phyloP scores from a whole-genome alignment of 2,797 vertebrate species.

The Odontamblyopus lacepedii region DNA sequence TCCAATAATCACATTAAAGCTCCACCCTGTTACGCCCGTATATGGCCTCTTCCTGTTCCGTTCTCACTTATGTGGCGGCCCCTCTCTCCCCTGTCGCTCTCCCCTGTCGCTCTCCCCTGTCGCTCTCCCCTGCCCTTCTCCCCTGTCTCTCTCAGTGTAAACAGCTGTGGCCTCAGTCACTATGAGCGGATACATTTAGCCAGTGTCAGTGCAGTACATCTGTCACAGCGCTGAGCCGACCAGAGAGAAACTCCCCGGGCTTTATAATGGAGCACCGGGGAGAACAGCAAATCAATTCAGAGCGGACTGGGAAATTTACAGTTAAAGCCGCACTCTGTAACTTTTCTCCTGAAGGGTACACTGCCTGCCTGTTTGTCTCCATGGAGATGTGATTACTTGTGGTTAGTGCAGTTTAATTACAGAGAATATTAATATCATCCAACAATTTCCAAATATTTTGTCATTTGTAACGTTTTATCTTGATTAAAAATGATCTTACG shows the following conservation, averaged over 20 bases:
- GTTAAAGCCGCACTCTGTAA: neutral
- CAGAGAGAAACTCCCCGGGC: neutral
- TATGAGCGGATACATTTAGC: constrained; percentile 12
- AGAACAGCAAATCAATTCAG: neutral
- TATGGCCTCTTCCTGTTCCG: constrained; percentile 1
- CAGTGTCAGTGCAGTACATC: constrained; percentile 23
- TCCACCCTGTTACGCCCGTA: too few species aligned
- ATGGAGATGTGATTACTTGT: too few species aligned
- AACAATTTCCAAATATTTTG: too few species aligned
- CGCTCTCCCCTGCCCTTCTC: neutral
- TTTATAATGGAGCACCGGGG: constrained; percentile 20
- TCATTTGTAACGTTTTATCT: too few species aligned
- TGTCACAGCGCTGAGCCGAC: neutral
- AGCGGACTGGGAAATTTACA: neutral
- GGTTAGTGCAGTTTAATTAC: too few species aligned
- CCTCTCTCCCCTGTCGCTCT: neutral
- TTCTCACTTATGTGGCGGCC: neutral
- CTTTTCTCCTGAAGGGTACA: too few species aligned
- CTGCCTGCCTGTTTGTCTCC: too few species aligned
- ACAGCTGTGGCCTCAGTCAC: neutral
- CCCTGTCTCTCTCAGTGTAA: neutral
- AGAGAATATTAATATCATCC: too few species aligned
- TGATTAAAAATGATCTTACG: too few species aligned
- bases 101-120: neutral
- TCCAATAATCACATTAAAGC: neutral